Evolutionary conservation across 2,888 invertebrate genomes (phyloP).

Genomic region (Himalopsyche anomala): DNA sequence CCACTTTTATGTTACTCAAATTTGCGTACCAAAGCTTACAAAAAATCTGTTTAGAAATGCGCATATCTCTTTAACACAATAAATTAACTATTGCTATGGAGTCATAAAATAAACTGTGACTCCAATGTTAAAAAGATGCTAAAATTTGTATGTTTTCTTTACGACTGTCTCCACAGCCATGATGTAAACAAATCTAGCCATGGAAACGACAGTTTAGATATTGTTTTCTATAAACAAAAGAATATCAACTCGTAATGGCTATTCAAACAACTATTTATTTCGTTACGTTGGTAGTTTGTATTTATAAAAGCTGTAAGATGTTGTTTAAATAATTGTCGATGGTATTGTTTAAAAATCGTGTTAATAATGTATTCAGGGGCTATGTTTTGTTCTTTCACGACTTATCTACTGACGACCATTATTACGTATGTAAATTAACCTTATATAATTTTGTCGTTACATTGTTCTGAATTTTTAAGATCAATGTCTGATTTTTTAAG

Average conservation of each 20-base stretch:
- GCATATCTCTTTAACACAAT: too few species aligned
- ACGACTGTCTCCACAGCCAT: too few species aligned
- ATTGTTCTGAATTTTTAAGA: constrained; percentile 2
- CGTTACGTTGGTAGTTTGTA: not conserved
- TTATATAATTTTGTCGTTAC: constrained; percentile 11
- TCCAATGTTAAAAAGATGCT: too few species aligned
- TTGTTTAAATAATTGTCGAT: not conserved
- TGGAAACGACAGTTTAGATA: too few species aligned
- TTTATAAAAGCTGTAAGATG: not conserved
- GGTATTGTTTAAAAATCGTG: constrained; percentile 41
- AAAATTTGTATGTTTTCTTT: too few species aligned
- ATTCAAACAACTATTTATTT: not conserved
- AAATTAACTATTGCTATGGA: too few species aligned
- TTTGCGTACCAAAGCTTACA: too few species aligned
- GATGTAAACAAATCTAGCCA: too few species aligned
- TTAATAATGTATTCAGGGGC: constrained; percentile 4
- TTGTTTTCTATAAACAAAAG: not conserved
- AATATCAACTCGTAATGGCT: not conserved
- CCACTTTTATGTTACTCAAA: too few species aligned
- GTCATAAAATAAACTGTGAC: too few species aligned
- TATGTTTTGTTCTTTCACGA: constrained; percentile 27
- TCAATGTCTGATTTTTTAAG: constrained; percentile 11
- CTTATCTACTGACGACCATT: not conserved
- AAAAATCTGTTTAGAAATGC: too few species aligned
- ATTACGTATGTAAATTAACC: constrained; percentile 27